Conservation (phyloP, 2,797 vertebrate species). For the Mareca penelope region DNA sequence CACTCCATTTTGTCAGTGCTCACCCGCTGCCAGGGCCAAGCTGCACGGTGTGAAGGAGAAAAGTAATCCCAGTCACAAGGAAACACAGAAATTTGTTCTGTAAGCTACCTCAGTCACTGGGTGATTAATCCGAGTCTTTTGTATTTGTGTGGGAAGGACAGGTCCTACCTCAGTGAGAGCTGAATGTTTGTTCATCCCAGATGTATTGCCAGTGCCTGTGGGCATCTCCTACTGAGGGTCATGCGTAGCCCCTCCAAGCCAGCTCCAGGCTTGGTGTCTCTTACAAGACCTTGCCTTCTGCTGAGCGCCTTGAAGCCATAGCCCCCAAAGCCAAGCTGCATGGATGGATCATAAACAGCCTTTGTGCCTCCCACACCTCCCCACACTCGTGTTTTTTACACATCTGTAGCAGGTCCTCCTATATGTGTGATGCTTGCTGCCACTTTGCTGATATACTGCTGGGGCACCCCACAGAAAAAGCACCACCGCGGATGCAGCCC, state of each 20-base stretch:
- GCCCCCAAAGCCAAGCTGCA: not conserved
- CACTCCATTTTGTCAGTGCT: not conserved
- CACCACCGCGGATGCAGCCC: not conserved
- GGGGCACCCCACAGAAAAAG: not conserved
- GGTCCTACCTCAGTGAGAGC: not conserved
- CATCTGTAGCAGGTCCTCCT: not conserved
- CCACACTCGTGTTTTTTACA: not conserved
- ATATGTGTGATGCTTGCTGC: not conserved
- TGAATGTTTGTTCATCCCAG: not conserved
- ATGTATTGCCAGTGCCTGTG: fast-evolving
- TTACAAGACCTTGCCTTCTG: not conserved
- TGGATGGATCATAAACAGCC: not conserved
- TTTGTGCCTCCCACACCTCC: not conserved
- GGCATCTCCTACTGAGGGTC: not conserved
- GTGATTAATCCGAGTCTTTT: not conserved
- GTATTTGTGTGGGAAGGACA: not conserved
- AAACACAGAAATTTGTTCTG: not conserved
- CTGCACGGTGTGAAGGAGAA: not conserved
- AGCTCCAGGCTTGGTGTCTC: not conserved
- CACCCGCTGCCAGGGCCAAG: not conserved
- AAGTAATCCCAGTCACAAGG: not conserved
- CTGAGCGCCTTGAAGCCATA: not conserved
- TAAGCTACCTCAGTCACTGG: not conserved
- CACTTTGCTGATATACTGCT: not conserved
- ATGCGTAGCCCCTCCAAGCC: not conserved